phyloP scores from a whole-genome alignment of 2,797 vertebrate species.

The Mycteria americana region DNA sequence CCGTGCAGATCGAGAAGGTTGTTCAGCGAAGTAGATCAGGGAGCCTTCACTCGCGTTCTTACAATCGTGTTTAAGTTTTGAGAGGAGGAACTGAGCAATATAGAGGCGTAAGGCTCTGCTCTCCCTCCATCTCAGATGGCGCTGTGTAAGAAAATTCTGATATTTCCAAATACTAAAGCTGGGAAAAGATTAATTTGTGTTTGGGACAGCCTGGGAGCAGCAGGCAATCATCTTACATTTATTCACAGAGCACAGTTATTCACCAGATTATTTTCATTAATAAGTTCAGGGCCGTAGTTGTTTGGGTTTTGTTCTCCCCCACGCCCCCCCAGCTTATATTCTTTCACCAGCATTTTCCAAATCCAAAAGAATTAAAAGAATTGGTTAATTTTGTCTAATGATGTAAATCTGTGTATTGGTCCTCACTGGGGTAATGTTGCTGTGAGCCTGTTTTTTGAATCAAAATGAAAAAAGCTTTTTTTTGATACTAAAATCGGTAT shows the following conservation, averaged over 20 bases:
- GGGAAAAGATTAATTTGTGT: background rate
- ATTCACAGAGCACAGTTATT: background rate
- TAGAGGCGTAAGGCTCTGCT: background rate
- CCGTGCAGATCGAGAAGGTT: rapidly evolving
- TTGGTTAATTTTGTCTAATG: background rate
- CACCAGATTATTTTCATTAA: background rate
- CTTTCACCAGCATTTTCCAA: background rate
- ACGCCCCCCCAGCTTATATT: background rate
- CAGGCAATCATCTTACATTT: background rate
- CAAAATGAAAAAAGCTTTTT: background rate
- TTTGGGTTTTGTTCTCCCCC: too few relatives aligned
- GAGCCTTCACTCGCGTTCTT: background rate
- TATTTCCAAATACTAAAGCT: background rate
- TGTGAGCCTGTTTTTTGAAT: background rate
- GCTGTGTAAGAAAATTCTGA: background rate
- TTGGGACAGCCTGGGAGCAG: background rate
- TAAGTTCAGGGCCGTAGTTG: background rate
- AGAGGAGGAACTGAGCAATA: background rate
- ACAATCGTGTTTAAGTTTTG: background rate
- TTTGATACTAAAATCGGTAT: background rate
- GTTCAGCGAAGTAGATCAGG: background rate
- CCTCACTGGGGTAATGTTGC: background rate
- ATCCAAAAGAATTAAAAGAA: background rate
- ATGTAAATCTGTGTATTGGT: background rate
- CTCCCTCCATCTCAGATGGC: background rate